Conservation (phyloP, 1,140 invertebrate genomes). For the Papilio polyxenes region DNA sequence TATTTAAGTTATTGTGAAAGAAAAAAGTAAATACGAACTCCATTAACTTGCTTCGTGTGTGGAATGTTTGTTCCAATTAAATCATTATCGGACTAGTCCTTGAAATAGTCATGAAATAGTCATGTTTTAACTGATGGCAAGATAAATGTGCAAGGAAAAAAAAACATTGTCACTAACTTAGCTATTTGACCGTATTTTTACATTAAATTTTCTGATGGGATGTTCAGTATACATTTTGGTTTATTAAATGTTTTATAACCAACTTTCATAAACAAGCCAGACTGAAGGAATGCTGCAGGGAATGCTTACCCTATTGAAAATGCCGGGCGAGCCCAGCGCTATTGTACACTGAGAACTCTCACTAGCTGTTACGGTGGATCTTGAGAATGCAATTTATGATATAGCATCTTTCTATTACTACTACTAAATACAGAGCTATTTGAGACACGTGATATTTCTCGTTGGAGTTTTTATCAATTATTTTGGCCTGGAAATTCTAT, state of each 20-base stretch:
- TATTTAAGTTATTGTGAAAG: too few relatives aligned
- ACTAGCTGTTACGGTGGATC: not conserved
- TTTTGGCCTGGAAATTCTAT: too few relatives aligned
- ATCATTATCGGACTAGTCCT: not conserved
- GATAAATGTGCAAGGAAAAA: not conserved
- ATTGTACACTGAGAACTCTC: not conserved
- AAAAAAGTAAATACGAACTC: not conserved
- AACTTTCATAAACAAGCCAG: not conserved
- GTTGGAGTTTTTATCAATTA: not conserved
- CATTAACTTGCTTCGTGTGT: not conserved
- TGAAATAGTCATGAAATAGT: not conserved
- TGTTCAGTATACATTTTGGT: not conserved
- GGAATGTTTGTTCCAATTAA: not conserved
- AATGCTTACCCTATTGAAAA: slow-evolving; percentile 33
- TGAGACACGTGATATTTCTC: not conserved
- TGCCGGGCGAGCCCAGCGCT: not conserved
- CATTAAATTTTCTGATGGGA: not conserved
- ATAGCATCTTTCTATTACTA: not conserved
- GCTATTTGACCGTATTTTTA: not conserved
- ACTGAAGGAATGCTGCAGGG: slow-evolving; percentile 26
- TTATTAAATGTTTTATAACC: slow-evolving; percentile 6
- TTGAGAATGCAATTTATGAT: not conserved
- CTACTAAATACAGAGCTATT: slow-evolving; percentile 5
- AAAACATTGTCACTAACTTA: not conserved
- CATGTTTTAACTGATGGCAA: not conserved